Conservation (phyloP, 2,113 vertebrate genomes). For the Apteryx owenii region DNA sequence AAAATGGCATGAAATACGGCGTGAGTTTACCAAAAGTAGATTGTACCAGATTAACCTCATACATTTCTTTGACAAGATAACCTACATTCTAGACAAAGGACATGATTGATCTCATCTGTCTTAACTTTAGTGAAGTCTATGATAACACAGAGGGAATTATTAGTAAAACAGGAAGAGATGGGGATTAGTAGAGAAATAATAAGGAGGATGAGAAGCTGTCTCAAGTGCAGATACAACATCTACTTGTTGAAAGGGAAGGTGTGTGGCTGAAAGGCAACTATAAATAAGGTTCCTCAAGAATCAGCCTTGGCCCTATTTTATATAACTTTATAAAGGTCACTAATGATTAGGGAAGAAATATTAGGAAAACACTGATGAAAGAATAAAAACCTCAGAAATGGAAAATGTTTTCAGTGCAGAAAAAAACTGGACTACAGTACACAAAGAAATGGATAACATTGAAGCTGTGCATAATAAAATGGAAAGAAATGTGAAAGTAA, state of each 20-base stretch:
- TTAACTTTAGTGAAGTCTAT: slow-evolving; percentile 9
- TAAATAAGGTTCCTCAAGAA: background rate
- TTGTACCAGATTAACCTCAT: slow-evolving; percentile 55
- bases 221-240: background rate
- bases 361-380: background rate
- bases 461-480: background rate
- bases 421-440: background rate
- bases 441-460: background rate
- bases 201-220: background rate
- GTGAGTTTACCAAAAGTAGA: slow-evolving; percentile 38
- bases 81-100: slow-evolving; percentile 45
- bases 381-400: background rate
- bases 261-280: background rate
- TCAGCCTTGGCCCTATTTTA: background rate
- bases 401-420: background rate
- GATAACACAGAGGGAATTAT: background rate
- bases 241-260: background rate
- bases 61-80: slow-evolving; percentile 52
- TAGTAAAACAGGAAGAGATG: slow-evolving; percentile 18
- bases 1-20: slow-evolving; percentile 39
- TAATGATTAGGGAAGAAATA: background rate
- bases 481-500: background rate
- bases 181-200: slow-evolving; percentile 31
- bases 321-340: background rate
- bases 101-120: slow-evolving; percentile 39